These are phyloP conservation scores for Agrochola circellaris DNA, from an alignment of 2,888 invertebrate genomes.

Conservation along the genomic window DNA sequence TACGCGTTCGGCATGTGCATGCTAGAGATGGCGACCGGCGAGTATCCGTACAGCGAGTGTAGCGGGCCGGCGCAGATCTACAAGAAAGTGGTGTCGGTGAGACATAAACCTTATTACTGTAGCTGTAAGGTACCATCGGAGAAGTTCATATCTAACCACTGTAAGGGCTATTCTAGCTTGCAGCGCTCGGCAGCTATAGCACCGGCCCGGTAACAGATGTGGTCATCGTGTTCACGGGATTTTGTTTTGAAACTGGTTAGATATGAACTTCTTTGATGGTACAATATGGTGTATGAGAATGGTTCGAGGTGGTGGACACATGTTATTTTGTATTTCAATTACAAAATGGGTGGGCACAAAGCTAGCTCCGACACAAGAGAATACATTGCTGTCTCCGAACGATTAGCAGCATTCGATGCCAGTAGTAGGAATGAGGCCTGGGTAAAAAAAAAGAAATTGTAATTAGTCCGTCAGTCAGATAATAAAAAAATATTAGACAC, in stretches of 20 bases:
- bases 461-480: no score
- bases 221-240: no score
- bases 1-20: slow-evolving; percentile 99
- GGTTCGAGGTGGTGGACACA: neutral
- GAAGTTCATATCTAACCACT: no score
- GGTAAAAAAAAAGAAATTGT: no score
- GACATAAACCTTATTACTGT: slow-evolving; percentile 70
- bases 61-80: slow-evolving; percentile 99
- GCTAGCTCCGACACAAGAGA: neutral
- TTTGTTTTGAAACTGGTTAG: no score
- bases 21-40: slow-evolving; percentile 99
- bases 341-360: neutral
- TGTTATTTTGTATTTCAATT: neutral
- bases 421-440: neutral
- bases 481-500: no score
- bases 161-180: no score
- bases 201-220: no score
- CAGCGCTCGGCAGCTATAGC: no score
- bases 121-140: no score
- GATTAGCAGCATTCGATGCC: neutral
- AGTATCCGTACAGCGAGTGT: slow-evolving; percentile 99
- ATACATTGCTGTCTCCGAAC: neutral
- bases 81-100: slow-evolving; percentile 98
- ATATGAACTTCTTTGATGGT: no score
- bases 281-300: neutral